Base-by-base conservation (phyloP, 2,888 invertebrate species). In the Scrobipalpa atriplicella region DNA sequence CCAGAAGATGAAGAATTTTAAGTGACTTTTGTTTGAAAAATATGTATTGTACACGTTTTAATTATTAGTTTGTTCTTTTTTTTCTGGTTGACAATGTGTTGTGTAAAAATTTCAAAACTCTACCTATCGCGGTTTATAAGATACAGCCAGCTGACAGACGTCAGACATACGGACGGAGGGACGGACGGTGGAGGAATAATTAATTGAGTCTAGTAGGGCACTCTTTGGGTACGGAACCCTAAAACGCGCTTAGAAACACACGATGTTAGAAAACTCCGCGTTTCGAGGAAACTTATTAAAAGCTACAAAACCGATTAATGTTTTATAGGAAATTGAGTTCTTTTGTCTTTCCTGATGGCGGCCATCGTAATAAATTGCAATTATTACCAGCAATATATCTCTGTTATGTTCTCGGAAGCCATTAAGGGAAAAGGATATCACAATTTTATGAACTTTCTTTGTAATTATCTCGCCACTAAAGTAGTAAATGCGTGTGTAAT, bases 211-310 rank as follows among this genome's bases (percentile, higher is more conserved):
- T 3, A 29, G 29, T 2, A 29, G 5, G 29, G 29, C 29, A 29
- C 29, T 5, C 29, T 29, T 29, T 5, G 29, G 5, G 29, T 29
- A 29, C 29, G 29, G 29, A 29, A 29, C 29, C 29, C 29, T 29
- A 68, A 69, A 68, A 67, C 41, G 52, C 63, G 36, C 54, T 62
- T 63, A 38, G 51, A 43, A 63, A 51, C 52, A 52, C 52, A 63
- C 52, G 38, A 11, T 29, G 36, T 52, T 38, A 11, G 18, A 18
- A 63, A 63, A 52, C 52, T 43, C 43, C 11, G 62, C 63, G 63
- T 9, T 52, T 52, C 29, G 13, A 58, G 16, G 29, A 16, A n/a
- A 41, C 18, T 3, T 18, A 60, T 19, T 16, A 16, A 61, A 41
- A 10, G 16, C 10, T 18, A 1, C 10, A 38, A 39, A 39, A 8